phyloP scores from a whole-genome alignment of 2,113 vertebrate species.

The Microcebus lehilahytsara region DNA sequence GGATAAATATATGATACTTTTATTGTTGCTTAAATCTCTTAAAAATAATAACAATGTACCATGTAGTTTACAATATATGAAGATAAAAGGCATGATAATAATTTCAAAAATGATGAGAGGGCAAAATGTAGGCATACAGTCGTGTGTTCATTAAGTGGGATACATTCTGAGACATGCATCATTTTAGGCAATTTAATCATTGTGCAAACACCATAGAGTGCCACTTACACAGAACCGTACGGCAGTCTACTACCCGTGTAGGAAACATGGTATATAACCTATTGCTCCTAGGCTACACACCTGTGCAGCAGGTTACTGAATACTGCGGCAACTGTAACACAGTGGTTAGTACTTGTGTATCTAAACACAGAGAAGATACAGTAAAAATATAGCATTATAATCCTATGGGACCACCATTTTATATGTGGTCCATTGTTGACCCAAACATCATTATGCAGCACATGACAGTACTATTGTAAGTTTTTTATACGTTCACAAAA shows the following conservation, averaged over 20 bases:
- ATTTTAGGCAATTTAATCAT: neutral
- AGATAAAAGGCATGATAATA: too few relatives aligned
- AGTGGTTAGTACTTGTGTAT: neutral
- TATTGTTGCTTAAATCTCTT: neutral
- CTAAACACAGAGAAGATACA: neutral
- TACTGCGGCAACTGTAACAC: neutral
- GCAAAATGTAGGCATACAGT: neutral
- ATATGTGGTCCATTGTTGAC: neutral
- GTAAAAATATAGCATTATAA: neutral
- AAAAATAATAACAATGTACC: neutral
- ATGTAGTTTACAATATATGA: neutral
- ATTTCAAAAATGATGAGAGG: neutral
- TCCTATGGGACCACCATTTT: neutral
- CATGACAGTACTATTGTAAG: neutral
- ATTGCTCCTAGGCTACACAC: neutral
- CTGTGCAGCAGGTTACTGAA: neutral
- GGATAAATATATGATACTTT: neutral
- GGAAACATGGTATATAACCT: too few relatives aligned
- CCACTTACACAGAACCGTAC: neutral
- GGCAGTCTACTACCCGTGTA: too few relatives aligned
- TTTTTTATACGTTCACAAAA: neutral
- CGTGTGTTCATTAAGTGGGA: neutral
- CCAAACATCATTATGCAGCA: neutral
- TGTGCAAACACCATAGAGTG: neutral
- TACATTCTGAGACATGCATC: neutral